Evolutionary conservation across 2,888 invertebrate species (phyloP).

Genomic region (Dastarcus helophoroides): DNA sequence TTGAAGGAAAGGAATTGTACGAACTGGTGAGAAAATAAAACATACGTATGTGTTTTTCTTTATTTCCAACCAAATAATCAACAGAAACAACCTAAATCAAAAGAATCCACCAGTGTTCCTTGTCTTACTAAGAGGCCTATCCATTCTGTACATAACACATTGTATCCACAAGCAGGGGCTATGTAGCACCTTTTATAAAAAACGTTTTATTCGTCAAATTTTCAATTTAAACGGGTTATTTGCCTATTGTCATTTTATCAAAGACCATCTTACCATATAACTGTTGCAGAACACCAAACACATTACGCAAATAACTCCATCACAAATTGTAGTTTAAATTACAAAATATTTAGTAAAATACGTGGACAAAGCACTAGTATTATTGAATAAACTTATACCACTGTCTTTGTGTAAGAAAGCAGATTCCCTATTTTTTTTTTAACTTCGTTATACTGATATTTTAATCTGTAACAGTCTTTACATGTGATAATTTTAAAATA

Average conservation of each 20-base stretch:
- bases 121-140: conserved; percentile 20
- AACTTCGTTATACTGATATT: conserved; percentile 24
- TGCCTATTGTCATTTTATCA: too few relatives aligned
- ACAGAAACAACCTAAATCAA: conserved; percentile 21
- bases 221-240: too few relatives aligned
- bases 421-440: conserved; percentile 14
- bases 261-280: too few relatives aligned
- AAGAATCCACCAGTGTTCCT: conserved; percentile 16
- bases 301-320: too few relatives aligned
- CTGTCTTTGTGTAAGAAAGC: conserved; percentile 27
- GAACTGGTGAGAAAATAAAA: too few relatives aligned
- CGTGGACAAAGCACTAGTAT: conserved; percentile 26
- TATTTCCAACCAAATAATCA: conserved; percentile 23
- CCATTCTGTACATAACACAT: conserved; percentile 15
- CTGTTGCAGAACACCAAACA: too few relatives aligned
- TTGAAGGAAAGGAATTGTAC: too few relatives aligned
- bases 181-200: conserved; percentile 16
- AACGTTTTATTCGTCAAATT: too few relatives aligned
- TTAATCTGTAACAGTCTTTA: conserved; percentile 25
- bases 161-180: conserved; percentile 16
- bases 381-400: conserved; percentile 18
- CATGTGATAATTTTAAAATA: conserved; percentile 27
- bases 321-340: too few relatives aligned
- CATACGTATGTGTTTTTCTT: conserved; percentile 13
- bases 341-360: conserved; percentile 21